A percentile compares a stretch with the other conserved stretches of the same genome.
phyloP scores from a whole-genome alignment of 1,140 invertebrate genomes.

The Anoplophora glabripennis region DNA sequence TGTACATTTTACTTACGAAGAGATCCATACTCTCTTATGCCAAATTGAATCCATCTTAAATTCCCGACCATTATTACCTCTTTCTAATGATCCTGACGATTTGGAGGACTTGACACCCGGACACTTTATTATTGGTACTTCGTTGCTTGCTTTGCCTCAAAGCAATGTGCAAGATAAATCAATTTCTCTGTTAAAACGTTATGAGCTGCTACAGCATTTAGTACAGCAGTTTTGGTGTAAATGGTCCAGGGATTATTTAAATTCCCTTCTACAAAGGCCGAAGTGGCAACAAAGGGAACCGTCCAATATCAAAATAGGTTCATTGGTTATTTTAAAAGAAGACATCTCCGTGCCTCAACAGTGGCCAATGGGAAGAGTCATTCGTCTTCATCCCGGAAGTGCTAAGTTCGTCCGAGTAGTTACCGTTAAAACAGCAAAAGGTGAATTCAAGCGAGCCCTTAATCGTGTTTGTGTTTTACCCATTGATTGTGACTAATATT shows the following conservation, averaged over 20 bases:
- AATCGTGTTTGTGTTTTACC: slow-evolving; percentile 20
- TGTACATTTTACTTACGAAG: slow-evolving; percentile 36
- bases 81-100: slow-evolving; percentile 32
- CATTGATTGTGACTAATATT: slow-evolving; percentile 23
- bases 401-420: slow-evolving; percentile 19
- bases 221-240: too few species aligned
- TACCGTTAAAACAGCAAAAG: slow-evolving; percentile 1
- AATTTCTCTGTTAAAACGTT: too few species aligned
- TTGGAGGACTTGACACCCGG: slow-evolving; percentile 35
- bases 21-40: slow-evolving; percentile 32
- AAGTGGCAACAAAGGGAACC: too few species aligned
- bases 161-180: too few species aligned
- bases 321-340: background rate
- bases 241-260: too few species aligned
- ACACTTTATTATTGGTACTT: slow-evolving; percentile 36
- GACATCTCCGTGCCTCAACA: slow-evolving; percentile 1
- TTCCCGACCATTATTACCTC: slow-evolving; percentile 19
- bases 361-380: slow-evolving; percentile 2
- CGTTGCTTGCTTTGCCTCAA: too few species aligned
- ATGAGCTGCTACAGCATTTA: too few species aligned
- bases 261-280: too few species aligned
- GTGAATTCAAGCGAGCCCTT: background rate
- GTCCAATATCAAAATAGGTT: too few species aligned
- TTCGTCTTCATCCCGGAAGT: slow-evolving; percentile 18
- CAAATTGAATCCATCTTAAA: slow-evolving; percentile 40